Conservation (phyloP, 1,140 invertebrate genomes). For the Theocolax elegans region DNA sequence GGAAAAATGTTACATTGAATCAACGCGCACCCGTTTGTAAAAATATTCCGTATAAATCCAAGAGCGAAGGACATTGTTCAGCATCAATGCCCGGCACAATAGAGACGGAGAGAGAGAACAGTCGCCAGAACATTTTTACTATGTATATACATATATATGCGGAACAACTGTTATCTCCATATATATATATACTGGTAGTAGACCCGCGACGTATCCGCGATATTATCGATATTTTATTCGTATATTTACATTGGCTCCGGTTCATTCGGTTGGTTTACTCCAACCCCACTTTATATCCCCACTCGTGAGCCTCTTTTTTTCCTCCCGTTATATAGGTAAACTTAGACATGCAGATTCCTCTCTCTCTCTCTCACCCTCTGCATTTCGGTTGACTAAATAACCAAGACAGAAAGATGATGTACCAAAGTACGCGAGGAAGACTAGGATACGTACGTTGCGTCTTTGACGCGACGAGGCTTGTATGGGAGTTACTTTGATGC, state of each 20-base stretch:
- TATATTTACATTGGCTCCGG: constrained; percentile 48
- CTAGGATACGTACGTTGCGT: too few relatives aligned
- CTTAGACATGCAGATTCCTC: too few relatives aligned
- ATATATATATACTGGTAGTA: constrained; percentile 18
- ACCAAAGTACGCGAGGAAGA: too few relatives aligned
- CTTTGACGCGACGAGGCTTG: not conserved
- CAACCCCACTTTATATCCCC: not conserved
- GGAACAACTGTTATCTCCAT: constrained; percentile 35
- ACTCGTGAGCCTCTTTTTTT: constrained; percentile 32
- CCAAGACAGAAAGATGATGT: too few relatives aligned
- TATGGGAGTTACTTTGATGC: constrained; percentile 46
- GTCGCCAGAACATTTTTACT: too few relatives aligned
- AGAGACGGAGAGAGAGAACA: not conserved
- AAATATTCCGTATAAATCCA: constrained; percentile 51
- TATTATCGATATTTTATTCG: constrained; percentile 59
- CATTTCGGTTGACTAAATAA: too few relatives aligned
- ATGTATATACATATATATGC: constrained; percentile 17
- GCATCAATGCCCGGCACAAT: constrained; percentile 6
- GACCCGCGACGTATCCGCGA: constrained; percentile 30
- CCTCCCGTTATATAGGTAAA: too few relatives aligned
- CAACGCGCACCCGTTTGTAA: constrained; percentile 26
- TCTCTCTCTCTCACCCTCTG: not conserved
- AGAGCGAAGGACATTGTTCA: constrained; percentile 41
- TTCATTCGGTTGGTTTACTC: constrained; percentile 17
- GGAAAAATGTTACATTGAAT: constrained; percentile 34